A percentile compares a stretch with the other conserved stretches of the same genome.
These are phyloP conservation scores for Sarcophaga bullata DNA, from an alignment of 1,140 invertebrate species.

Conservation along the genomic window DNA sequence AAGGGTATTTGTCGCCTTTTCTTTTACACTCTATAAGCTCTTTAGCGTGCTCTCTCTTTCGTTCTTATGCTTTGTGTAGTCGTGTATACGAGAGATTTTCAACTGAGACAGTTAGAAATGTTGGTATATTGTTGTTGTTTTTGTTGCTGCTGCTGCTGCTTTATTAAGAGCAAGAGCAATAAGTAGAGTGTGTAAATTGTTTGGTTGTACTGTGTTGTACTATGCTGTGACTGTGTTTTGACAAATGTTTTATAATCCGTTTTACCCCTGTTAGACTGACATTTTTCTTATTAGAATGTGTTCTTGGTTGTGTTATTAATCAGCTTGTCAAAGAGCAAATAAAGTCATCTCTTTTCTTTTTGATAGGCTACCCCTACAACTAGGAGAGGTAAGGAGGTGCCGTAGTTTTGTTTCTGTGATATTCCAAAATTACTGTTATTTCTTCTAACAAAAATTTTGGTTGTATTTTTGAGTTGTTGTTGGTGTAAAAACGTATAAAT, in stretches of 20 bases:
- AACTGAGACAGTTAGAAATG: not conserved
- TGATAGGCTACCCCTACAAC: not conserved
- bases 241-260: slow-evolving; percentile 26
- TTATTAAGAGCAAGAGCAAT: slow-evolving; percentile 7
- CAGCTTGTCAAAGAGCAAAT: slow-evolving; percentile 15
- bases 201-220: not conserved
- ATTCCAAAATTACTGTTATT: no score
- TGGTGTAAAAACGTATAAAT: slow-evolving; percentile 9
- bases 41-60: no score
- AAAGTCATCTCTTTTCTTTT: slow-evolving; percentile 11
- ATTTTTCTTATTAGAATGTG: slow-evolving; percentile 18
- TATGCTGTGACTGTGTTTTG: not conserved
- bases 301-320: slow-evolving; percentile 19
- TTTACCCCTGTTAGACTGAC: not conserved
- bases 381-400: not conserved
- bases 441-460: not conserved
- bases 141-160: slow-evolving; percentile 15
- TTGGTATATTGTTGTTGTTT: not conserved
- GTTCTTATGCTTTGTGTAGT: no score
- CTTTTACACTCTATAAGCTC: not conserved
- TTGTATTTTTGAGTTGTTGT: not conserved
- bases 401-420: not conserved
- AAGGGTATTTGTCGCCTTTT: slow-evolving; percentile 12
- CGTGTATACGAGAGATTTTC: not conserved
- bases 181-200: slow-evolving; percentile 22